Evolutionary conservation across 2,113 vertebrate genomes (phyloP).

Genomic region (Chelonoidis abingdonii): DNA sequence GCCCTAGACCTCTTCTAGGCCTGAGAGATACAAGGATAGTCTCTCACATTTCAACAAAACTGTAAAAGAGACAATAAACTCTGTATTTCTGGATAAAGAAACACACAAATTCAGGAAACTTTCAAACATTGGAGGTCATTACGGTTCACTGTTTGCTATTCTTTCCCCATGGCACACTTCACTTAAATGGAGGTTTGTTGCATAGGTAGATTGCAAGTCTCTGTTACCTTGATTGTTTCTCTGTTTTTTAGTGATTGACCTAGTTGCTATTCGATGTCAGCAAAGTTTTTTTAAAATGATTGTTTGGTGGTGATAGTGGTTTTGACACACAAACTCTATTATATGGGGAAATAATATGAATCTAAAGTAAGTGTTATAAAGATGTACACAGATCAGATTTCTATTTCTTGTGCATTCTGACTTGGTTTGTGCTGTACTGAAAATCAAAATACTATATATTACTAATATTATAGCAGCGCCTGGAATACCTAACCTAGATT

Average conservation of each 20-base stretch:
- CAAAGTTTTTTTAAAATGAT: not conserved
- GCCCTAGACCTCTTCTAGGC: not conserved
- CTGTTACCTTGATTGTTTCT: not conserved
- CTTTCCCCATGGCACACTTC: not conserved
- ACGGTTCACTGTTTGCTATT: not conserved
- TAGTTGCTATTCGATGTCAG: not conserved
- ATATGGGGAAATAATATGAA: not conserved
- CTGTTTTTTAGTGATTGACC: not conserved
- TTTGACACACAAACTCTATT: not conserved
- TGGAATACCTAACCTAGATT: not conserved
- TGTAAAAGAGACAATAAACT: not conserved
- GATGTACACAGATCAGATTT: not conserved
- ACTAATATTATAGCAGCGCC: not conserved
- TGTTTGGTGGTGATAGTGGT: not conserved
- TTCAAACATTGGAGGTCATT: not conserved
- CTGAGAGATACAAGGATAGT: not conserved
- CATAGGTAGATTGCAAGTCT: not conserved
- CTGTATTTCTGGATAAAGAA: not conserved
- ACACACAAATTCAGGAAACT: not conserved
- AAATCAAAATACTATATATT: not conserved
- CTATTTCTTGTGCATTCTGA: not conserved
- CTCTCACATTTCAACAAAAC: not conserved
- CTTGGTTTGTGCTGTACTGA: not conserved
- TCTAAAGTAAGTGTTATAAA: not conserved
- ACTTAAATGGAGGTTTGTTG: not conserved